Evolutionary conservation across 2,888 invertebrate species (phyloP), one percentile per base, ranked within the genome.

Genomic region (Eupithecia inturbata): DNA sequence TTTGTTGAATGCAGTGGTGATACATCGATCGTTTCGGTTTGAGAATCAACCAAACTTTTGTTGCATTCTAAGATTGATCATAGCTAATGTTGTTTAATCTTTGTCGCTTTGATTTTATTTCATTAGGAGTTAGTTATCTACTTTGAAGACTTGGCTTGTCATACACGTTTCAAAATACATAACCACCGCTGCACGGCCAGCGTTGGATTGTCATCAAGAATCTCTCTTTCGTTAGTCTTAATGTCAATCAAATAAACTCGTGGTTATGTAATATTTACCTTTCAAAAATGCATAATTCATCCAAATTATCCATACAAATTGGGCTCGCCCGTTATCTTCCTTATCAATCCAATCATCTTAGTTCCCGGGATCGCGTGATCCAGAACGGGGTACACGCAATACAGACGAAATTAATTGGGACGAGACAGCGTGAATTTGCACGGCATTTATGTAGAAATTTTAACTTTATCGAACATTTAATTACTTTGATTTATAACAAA

Each of bases 221-320:
- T 45, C 0, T 16, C 0, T 45, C 0, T 19, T 45, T 45, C 2
- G 22, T 53, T 53, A 22, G 26, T 57, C 57, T 14, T 57, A 12
- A 57, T 26, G 14, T 26, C 26, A 26, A 26, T 22, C n/a, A n/a
- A 53, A 22, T 22, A 12, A 53, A 33, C 10, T n/a, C 16, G n/a
- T 0, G 7, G 22, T 39, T 60, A 3, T 1, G 26, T 39, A 9
- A 39, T n/a, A n/a, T n/a, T 3, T 49, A 33, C 36, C n/a, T 53
- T 22, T 31, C 31, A 68, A 69, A 71, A 71, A 68, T 68, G 53
- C 26, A 74, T 68, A 67, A 69, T 72, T 67, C 41, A 72, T 67
- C 45, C 67, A 70, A 75, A 72, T 75, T 72, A 75, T 41, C 67
- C 49, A 67, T 53, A 67, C 75, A 75, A 75, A 75, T 75, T 75